These are phyloP conservation scores for Ornithorhynchus anatinus DNA, from an alignment of 2,113 vertebrate species.

Conservation along the genomic window DNA sequence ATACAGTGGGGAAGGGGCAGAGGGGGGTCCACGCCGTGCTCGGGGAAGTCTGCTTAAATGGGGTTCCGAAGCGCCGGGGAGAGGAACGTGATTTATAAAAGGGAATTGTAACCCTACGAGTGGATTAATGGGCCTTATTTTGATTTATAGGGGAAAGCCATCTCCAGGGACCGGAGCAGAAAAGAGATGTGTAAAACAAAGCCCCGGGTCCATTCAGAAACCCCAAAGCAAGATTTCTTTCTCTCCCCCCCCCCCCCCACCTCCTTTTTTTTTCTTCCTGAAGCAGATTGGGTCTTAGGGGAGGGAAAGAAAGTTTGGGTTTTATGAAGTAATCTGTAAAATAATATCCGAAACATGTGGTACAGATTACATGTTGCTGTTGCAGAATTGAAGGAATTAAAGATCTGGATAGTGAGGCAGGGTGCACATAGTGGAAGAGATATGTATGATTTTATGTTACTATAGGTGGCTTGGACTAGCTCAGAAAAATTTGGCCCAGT, in stretches of 20 bases:
- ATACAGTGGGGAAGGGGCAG: constrained; percentile 35
- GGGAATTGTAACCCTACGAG: constrained; percentile 53
- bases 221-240: too few relatives aligned
- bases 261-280: too few relatives aligned
- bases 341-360: constrained; percentile 38
- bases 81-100: constrained; percentile 36
- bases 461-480: too few relatives aligned
- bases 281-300: not conserved
- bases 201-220: constrained; percentile 43
- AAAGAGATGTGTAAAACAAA: constrained; percentile 46
- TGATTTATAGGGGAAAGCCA: constrained; percentile 25
- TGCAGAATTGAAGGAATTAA: not conserved
- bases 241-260: too few relatives aligned
- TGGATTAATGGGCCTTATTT: constrained; percentile 37
- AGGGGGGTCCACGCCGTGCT: constrained; percentile 42
- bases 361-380: constrained; percentile 23
- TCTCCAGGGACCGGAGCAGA: constrained; percentile 24
- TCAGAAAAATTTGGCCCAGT: too few relatives aligned
- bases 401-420: not conserved
- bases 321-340: constrained; percentile 44
- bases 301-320: constrained; percentile 58
- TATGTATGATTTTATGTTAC: not conserved
- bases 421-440: not conserved
- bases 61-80: constrained; percentile 34
- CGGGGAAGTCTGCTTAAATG: constrained; percentile 34